These are phyloP conservation scores for Ochropleura plecta DNA, from an alignment of 2,888 invertebrate species.

Conservation along the genomic window DNA sequence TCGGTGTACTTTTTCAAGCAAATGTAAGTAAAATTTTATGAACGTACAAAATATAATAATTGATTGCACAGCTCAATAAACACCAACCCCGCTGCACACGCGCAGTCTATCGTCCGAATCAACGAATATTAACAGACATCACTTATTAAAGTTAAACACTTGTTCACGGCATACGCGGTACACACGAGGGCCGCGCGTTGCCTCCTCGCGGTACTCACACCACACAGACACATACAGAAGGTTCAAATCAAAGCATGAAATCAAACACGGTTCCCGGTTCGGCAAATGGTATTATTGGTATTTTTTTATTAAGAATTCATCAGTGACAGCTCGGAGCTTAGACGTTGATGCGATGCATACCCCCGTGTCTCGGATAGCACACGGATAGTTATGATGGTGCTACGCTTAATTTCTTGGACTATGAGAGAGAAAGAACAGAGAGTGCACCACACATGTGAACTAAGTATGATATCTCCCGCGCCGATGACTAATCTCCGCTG, in stretches of 20 bases:
- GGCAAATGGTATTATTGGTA: too few relatives aligned
- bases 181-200: slow-evolving; percentile 7
- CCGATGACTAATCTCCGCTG: too few relatives aligned
- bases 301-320: too few relatives aligned
- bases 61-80: neutral
- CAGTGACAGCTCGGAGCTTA: too few relatives aligned
- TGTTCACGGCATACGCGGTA: slow-evolving; percentile 45
- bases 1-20: neutral
- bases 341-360: too few relatives aligned
- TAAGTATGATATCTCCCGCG: too few relatives aligned
- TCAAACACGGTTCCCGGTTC: too few relatives aligned
- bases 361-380: too few relatives aligned
- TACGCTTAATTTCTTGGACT: too few relatives aligned
- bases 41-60: neutral
- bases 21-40: neutral
- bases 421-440: too few relatives aligned
- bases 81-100: neutral
- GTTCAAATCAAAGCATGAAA: neutral
- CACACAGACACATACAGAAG: slow-evolving; percentile 4
- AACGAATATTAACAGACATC: slow-evolving; percentile 43
- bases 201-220: neutral
- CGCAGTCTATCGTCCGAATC: slow-evolving; percentile 9
- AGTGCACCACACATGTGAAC: too few relatives aligned
- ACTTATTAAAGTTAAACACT: slow-evolving; percentile 54
- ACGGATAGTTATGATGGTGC: too few relatives aligned